These are phyloP conservation scores for Aythya baeri DNA, from an alignment of 2,113 vertebrate genomes.

Conservation along the genomic window DNA sequence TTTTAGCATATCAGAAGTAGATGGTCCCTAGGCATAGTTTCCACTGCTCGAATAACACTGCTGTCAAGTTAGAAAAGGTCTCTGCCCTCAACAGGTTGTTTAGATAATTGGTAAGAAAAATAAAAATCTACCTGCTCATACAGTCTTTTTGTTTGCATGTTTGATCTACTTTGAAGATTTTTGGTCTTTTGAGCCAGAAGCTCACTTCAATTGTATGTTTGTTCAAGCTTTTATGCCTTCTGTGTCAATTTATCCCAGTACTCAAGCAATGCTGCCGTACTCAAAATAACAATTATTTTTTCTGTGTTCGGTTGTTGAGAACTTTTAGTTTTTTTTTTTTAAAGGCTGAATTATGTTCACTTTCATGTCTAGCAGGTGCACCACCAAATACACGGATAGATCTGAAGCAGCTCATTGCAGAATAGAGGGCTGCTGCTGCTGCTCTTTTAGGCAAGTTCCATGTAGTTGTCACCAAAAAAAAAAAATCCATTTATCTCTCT, in stretches of 20 bases:
- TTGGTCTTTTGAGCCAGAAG: slow-evolving; percentile 9
- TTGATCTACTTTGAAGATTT: slow-evolving; percentile 48
- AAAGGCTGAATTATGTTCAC: slow-evolving; percentile 1
- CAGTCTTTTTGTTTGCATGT: not conserved
- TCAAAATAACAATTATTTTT: slow-evolving; percentile 62
- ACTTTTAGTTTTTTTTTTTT: not conserved
- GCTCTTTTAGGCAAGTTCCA: not conserved
- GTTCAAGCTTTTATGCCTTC: slow-evolving; percentile 33
- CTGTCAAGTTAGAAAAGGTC: slow-evolving; percentile 17
- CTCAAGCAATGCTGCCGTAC: slow-evolving; percentile 29
- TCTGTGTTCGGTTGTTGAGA: slow-evolving; percentile 19
- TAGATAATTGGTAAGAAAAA: slow-evolving; percentile 50
- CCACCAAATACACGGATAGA: not conserved
- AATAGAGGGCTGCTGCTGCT: not conserved
- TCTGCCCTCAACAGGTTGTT: slow-evolving; percentile 45
- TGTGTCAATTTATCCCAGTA: slow-evolving; percentile 12
- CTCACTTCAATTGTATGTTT: slow-evolving; percentile 6
- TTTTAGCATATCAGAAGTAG: not conserved
- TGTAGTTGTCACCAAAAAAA: not conserved
- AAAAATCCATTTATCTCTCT: not conserved
- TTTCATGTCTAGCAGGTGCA: slow-evolving; percentile 32
- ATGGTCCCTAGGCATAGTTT: not conserved
- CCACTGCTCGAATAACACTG: not conserved
- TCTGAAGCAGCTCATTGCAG: not conserved
- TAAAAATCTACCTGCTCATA: not conserved